phyloP scores from a whole-genome alignment of 2,888 invertebrate genomes.

The Apamea anceps region DNA sequence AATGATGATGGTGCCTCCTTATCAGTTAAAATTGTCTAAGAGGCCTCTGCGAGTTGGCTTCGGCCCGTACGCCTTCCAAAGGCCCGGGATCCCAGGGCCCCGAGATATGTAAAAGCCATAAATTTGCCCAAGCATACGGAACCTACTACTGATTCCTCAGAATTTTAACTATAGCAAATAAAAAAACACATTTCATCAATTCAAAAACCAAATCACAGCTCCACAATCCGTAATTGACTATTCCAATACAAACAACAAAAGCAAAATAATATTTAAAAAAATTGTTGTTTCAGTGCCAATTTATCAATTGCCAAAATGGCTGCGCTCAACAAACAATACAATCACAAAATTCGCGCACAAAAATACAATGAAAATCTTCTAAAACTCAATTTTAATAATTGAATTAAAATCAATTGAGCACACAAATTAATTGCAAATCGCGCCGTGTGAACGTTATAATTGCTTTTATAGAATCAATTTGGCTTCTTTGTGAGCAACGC shows the following conservation, averaged over 20 bases:
- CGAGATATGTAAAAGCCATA: no score
- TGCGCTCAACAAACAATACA: slow-evolving; percentile 43
- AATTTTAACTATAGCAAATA: no score
- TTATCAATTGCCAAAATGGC: slow-evolving; percentile 43
- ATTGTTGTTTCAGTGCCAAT: slow-evolving; percentile 39
- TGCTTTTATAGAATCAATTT: slow-evolving; percentile 63
- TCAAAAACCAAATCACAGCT: background rate
- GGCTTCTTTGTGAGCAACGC: slow-evolving; percentile 37
- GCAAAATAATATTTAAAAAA: slow-evolving; percentile 17
- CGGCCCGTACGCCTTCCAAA: no score
- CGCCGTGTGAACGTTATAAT: slow-evolving; percentile 62
- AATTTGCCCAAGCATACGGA: no score
- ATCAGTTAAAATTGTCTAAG: no score
- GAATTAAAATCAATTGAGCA: slow-evolving; percentile 63
- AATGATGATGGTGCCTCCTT: no score
- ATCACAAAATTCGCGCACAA: slow-evolving; percentile 22
- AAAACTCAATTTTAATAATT: slow-evolving; percentile 60
- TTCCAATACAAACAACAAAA: slow-evolving; percentile 20
- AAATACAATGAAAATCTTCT: slow-evolving; percentile 34
- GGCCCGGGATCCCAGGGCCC: no score
- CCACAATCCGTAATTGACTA: slow-evolving; percentile 13
- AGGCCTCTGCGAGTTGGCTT: no score
- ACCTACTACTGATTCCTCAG: no score
- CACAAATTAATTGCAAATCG: slow-evolving; percentile 58
- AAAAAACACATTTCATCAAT: background rate